Base-by-base conservation (phyloP, 2,113 vertebrate species). In the Sorex fumeus region DNA sequence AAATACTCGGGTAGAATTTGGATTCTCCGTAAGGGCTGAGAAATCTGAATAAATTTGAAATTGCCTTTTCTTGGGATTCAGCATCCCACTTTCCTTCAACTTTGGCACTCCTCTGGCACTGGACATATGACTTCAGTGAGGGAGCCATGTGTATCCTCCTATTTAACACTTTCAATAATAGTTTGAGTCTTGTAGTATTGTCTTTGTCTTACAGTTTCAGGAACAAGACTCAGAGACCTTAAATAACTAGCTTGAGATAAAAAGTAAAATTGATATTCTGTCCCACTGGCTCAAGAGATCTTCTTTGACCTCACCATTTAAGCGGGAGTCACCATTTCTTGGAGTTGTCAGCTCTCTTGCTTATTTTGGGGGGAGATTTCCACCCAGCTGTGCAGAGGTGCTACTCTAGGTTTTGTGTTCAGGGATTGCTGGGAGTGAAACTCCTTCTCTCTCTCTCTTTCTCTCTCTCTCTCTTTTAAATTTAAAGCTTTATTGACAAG, bases 131-230 rank as follows among this genome's bases (percentile, higher is more conserved):
- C 40, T 60, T 87, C 78, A 70, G 1, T 50, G 32, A 90, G 16
- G 69, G 19, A 13, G 36, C 8, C 3, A 36, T 6, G 8, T 19
- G 0, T 57, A 50, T 32, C 30, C 84, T 34, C 21, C 83, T 57
- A 47, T 32, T 60, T 74, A 43, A 74, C 23, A 15, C 57, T 86
- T 70, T 67, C 40, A 28, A 13, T 27, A 10, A 64, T 11, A 11
- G 80, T 40, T 21, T 0, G 23, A 85, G n/a, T 0, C 40, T 25
- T 12, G 16, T 23, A 28, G 60, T 21, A 53, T 3, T 80, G 16
- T 43, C 30, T 19, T 86, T 87, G 30, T 71, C 47, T 75, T 66
- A 84, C 4, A 64, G 28, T 74, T 60, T 69, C 57, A 88, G 84
- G 78, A 82, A 79, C 9, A 3, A 62, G 57, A 36, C 28, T 45